These are phyloP conservation scores for Garrulus glandarius DNA, from an alignment of 2,797 vertebrate species.

Conservation along the genomic window DNA sequence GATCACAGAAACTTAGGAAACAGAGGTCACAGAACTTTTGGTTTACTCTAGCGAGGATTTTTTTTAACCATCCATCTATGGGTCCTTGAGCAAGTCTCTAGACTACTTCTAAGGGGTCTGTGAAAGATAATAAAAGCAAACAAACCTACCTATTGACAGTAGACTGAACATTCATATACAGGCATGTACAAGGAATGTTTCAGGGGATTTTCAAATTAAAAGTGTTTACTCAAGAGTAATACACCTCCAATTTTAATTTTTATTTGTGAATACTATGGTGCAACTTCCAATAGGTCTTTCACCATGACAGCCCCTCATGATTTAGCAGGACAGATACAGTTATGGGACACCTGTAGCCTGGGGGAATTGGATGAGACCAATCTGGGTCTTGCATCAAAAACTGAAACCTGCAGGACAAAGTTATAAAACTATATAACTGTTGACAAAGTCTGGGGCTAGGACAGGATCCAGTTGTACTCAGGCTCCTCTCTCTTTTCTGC, in stretches of 20 bases:
- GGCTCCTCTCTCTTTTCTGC: background rate
- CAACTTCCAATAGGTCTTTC: background rate
- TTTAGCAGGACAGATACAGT: background rate
- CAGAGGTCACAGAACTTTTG: background rate
- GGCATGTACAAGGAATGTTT: background rate
- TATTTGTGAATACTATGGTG: background rate
- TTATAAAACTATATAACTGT: too few relatives aligned
- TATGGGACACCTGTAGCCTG: background rate
- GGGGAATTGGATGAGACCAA: background rate
- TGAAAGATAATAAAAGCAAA: background rate
- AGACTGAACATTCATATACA: background rate
- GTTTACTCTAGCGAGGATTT: background rate
- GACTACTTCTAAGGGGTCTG: background rate
- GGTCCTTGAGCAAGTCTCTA: background rate
- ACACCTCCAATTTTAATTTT: background rate
- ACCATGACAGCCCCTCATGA: fast-evolving
- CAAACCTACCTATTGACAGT: background rate
- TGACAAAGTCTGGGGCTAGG: background rate
- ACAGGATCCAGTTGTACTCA: background rate
- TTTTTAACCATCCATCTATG: background rate
- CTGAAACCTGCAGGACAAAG: fast-evolving
- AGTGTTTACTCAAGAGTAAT: background rate
- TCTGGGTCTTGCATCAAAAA: background rate
- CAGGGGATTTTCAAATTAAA: background rate
- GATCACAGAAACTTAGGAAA: background rate